Evolutionary conservation across 2,888 invertebrate genomes (phyloP), one percentile per base, ranked within the genome.

Genomic region (Pecten maximus): DNA sequence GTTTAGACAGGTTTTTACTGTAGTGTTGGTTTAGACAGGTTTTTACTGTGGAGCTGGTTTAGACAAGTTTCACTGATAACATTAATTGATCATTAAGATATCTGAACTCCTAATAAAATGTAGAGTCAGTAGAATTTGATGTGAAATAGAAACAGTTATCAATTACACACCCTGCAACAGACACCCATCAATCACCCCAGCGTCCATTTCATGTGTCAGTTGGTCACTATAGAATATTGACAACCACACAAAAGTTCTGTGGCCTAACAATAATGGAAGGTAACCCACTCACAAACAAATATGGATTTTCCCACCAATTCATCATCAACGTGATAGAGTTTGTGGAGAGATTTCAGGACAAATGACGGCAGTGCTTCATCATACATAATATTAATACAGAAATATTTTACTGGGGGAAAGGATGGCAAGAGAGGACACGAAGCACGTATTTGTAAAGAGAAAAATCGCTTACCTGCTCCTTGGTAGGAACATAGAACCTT

Each of bases 401-500:
- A 15, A 15, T 35, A 28, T 35, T 74, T 74, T 74, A 35, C 4
- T 74, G 28, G 6, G 12, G 35, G 35, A 35, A 74, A 8, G 74
- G 74, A 35, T 19, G 12, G n/a, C 35, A 74, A 35, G 35, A 6
- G 35, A 1, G 74, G 74, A 23, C 16, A 15, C 6, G 88, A 40
- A 15, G 39, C 35, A 3, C 19, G 15, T 35, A n/a, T n/a, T 40
- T 48, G 48, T 10, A 16, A 19, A 88, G 40, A 90, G 6, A 87
- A 87, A 86, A 90, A 90, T 35, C 48, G 96, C 97, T 97, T 97
- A 98, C 98, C 98, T 98, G 97, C 98, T 98, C 90, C 97, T 97
- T n/a, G 98, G 98, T 93, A 98, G 97, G 96, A 98, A 98, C 98
- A 98, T 98, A 94, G 98, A 98, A 88, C 98, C 98, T 97, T 98